A percentile compares a stretch with the other conserved stretches of the same genome.
These are phyloP conservation scores for Mastacembelus armatus DNA, from an alignment of 2,797 vertebrate genomes.

Conservation along the genomic window DNA sequence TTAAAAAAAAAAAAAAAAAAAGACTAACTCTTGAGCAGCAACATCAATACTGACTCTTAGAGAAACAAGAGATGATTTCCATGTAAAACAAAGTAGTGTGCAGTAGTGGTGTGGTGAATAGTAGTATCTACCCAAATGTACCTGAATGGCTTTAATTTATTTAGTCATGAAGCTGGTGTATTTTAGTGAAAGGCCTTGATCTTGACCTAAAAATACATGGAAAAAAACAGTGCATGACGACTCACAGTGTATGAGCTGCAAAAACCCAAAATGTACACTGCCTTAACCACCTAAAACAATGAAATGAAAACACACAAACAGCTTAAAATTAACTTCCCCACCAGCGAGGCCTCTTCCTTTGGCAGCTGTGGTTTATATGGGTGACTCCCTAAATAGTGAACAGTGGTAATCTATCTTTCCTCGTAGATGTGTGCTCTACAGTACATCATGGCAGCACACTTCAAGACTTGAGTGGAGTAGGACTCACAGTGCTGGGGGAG, in stretches of 20 bases:
- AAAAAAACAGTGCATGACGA: constrained; percentile 31
- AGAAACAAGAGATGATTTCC: constrained; percentile 28
- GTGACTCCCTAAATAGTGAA: constrained; percentile 53
- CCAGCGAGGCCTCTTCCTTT: constrained; percentile 71
- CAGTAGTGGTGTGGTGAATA: constrained; percentile 29
- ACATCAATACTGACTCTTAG: constrained; percentile 56
- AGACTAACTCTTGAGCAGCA: constrained; percentile 61
- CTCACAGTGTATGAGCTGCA: constrained; percentile 4
- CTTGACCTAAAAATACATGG: constrained; percentile 12
- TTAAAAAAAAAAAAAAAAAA: constrained; percentile 62
- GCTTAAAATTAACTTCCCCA: constrained; percentile 39
- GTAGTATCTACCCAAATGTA: constrained; percentile 15
- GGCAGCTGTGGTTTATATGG: constrained; percentile 63
- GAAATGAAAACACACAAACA: constrained; percentile 45
- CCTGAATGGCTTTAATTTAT: constrained; percentile 65
- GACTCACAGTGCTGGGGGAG: constrained; percentile 31
- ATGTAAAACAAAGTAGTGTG: constrained; percentile 1
- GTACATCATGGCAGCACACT: constrained; percentile 25
- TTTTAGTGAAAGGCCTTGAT: constrained; percentile 24
- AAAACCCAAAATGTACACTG: constrained; percentile 16
- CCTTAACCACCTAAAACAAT: constrained; percentile 45
- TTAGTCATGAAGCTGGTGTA: constrained; percentile 58
- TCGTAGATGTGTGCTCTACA: constrained; percentile 16
- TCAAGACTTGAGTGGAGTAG: constrained; percentile 12
- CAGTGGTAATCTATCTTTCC: constrained; percentile 48